Percentiles rank a stretch among this genome's conserved stretches.
Conservation (phyloP, 2,888 invertebrate species). For the Galerucella pusilla region DNA sequence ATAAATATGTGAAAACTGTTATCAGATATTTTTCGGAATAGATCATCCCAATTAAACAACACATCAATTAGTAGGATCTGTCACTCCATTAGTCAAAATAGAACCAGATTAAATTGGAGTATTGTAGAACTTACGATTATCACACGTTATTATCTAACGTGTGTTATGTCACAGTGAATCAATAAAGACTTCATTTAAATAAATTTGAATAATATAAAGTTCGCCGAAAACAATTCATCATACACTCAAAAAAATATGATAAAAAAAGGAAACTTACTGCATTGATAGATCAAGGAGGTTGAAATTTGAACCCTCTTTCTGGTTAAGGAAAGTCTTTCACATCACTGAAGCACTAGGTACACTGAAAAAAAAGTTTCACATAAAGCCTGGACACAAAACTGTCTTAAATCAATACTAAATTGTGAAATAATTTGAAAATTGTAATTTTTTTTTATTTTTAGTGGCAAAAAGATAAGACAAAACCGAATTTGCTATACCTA, state of each 20-base stretch:
- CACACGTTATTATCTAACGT: conserved; percentile 27
- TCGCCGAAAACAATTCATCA: no score
- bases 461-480: conserved; percentile 69
- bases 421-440: neutral
- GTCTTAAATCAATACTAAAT: no score
- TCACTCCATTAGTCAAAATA: conserved; percentile 17
- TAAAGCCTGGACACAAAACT: no score
- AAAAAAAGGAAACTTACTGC: no score
- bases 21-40: conserved; percentile 1
- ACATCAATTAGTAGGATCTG: conserved; percentile 11
- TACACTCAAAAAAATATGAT: no score
- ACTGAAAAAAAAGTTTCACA: no score
- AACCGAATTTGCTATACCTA: conserved; percentile 66
- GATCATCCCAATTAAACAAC: neutral
- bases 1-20: neutral
- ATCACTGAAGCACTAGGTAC: no score
- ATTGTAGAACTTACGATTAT: conserved; percentile 27
- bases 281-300: no score
- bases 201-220: neutral
- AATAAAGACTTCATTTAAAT: conserved; percentile 12
- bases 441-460: conserved; percentile 60
- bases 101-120: conserved; percentile 17
- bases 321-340: no score
- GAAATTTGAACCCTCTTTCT: no score
- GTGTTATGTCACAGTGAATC: conserved; percentile 24